Evolutionary conservation across 2,888 invertebrate species (phyloP), one percentile per base, ranked within the genome.

Genomic region (Scelioninae gen. 1): DNA sequence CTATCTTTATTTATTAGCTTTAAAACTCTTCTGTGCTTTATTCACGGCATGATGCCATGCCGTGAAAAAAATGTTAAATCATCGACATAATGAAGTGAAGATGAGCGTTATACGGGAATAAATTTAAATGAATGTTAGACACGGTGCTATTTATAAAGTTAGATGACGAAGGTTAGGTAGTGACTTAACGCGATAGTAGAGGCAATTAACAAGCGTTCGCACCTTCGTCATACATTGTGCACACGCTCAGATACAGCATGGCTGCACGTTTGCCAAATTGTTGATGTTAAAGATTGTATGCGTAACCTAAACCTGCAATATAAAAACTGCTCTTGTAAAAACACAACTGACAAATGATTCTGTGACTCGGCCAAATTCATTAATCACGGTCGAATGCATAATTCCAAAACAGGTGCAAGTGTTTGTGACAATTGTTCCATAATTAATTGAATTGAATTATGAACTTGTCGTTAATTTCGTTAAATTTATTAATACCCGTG

Each of bases 131-230:
- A 65, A 62, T 45, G 58, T 69, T 53, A 63, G 56, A 69, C 53
- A 62, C 58, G 65, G 9, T 23, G 71, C 76, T 82, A 82, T 82
- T 82, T 82, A 82, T 76, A 82, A 65, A 56, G 31, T 11, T 32
- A 23, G 79, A 79, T 71, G 56, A 76, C 66, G 81, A 76, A 76
- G 71, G 58, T 49, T 56, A 29, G 10, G 43, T 29, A 43, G 60
- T 45, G 71, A 78, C 55, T 71, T 78, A 49, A 78, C 78, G 72
- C 58, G 69, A 72, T 72, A 60, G 66, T 23, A 29, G 15, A 40
- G 65, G 74, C 74, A 80, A 80, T 80, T 80, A 80, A 74, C 68
- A 58, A 63, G 55, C 68, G 49, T 75, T 74, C 68, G 62, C 80
- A 75, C 80, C 80, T 80, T 80, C 68, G 80, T 78, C 66, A 72